Evolutionary conservation across 2,113 vertebrate species (phyloP).

Genomic region (Dunckerocampus dactyliophorus): DNA sequence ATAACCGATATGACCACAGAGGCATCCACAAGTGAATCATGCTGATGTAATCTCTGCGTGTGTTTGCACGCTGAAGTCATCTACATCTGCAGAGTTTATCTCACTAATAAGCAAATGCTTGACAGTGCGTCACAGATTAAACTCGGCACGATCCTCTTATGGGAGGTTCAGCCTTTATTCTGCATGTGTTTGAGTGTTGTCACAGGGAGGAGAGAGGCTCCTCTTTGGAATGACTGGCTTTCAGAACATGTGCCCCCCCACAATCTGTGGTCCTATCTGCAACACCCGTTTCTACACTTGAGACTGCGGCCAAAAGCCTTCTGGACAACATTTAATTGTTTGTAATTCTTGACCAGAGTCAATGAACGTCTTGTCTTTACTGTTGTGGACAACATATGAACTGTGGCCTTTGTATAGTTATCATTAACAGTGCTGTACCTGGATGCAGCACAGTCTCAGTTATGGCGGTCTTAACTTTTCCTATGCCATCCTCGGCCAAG

Average conservation of each 20-base stretch:
- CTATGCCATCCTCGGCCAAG: conserved; percentile 8
- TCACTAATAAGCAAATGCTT: conserved; percentile 34
- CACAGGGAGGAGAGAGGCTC: conserved; percentile 21
- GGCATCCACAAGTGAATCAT: conserved; percentile 37
- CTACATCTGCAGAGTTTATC: conserved; percentile 22
- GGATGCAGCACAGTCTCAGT: background rate
- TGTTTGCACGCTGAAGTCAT: conserved; percentile 30
- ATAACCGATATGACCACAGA: conserved; percentile 14
- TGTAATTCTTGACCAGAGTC: background rate
- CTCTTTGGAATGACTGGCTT: conserved; percentile 44
- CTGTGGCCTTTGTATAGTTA: background rate
- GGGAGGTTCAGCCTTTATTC: background rate
- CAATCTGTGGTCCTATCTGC: conserved; percentile 28
- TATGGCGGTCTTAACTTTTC: background rate
- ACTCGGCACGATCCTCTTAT: conserved; percentile 11
- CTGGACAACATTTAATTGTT: conserved; percentile 7
- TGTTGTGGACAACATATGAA: background rate
- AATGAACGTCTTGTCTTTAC: background rate
- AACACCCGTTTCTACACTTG: conserved; percentile 35
- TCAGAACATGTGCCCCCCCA: conserved; percentile 26
- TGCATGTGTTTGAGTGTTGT: background rate
- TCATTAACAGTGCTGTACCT: background rate
- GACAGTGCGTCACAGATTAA: conserved; percentile 27
- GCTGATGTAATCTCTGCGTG: conserved; percentile 23
- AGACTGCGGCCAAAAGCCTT: background rate